phyloP scores from a whole-genome alignment of 2,888 invertebrate species.

The Anoncus sp. region DNA sequence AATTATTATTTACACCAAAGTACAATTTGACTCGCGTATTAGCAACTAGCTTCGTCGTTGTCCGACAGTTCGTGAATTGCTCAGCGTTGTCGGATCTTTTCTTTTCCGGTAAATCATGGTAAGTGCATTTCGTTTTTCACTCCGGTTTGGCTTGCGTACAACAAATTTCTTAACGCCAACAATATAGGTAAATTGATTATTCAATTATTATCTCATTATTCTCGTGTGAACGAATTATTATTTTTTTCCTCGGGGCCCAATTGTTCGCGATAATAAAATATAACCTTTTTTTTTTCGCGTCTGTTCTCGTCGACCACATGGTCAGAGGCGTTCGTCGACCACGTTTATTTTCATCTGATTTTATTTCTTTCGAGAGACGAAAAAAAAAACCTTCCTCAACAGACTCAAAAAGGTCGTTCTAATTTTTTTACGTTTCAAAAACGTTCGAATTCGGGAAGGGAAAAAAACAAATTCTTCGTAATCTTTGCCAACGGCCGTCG shows the following conservation, averaged over 20 bases:
- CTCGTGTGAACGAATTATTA: not conserved
- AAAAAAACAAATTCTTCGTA: not conserved
- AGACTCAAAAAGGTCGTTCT: too few relatives aligned
- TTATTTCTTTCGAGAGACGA: not conserved
- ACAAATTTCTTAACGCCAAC: slow-evolving; percentile 47
- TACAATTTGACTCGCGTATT: slow-evolving; percentile 47
- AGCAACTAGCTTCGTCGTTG: not conserved
- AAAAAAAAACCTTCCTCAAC: too few relatives aligned
- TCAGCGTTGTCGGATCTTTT: slow-evolving; percentile 70
- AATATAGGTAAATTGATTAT: slow-evolving; percentile 15
- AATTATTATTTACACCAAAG: not conserved
- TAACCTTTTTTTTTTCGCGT: slow-evolving; percentile 62
- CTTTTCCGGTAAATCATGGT: slow-evolving; percentile 77
- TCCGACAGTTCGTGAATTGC: slow-evolving; percentile 50
- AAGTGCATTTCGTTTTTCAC: slow-evolving; percentile 66
- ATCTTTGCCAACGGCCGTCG: not conserved
- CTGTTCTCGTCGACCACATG: slow-evolving; percentile 66
- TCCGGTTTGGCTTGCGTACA: slow-evolving; percentile 54
- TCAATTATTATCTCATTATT: not conserved
- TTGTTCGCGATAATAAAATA: slow-evolving; percentile 26
- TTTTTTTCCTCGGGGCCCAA: not conserved
- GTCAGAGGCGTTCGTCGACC: slow-evolving; percentile 34
- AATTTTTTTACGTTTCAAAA: too few relatives aligned
- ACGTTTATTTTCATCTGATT: slow-evolving; percentile 34
- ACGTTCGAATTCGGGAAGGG: not conserved